Conservation (phyloP, 1,140 invertebrate species). For the Platyscapa corneri region DNA sequence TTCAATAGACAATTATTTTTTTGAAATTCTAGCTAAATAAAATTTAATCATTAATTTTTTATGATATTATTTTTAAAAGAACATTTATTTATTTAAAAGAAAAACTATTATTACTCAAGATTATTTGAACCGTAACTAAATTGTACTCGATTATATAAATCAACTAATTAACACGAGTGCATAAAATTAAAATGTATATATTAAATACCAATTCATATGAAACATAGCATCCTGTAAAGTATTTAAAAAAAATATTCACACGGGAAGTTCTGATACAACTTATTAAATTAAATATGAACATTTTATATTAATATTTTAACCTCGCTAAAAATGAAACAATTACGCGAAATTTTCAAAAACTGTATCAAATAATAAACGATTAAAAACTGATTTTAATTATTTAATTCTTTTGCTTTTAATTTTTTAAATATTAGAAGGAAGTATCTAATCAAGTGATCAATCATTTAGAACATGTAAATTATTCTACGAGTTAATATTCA, state of each 20-base stretch:
- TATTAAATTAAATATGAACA: conserved; percentile 34
- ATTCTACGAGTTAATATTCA: too few species aligned
- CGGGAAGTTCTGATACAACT: neutral
- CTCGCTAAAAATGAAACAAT: conserved; percentile 27
- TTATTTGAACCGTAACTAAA: conserved; percentile 6
- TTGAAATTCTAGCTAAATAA: too few species aligned
- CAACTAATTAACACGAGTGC: conserved; percentile 5
- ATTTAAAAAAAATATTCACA: conserved; percentile 45
- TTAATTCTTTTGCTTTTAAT: too few species aligned
- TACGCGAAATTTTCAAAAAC: conserved; percentile 32
- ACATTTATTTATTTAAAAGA: neutral
- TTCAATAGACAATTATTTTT: too few species aligned
- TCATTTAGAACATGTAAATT: too few species aligned
- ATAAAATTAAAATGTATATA: conserved; percentile 28
- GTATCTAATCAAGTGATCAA: too few species aligned
- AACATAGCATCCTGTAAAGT: conserved; percentile 29
- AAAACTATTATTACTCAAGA: neutral
- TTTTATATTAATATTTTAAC: conserved; percentile 36
- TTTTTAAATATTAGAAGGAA: too few species aligned
- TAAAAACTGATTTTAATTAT: too few species aligned
- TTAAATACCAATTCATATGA: neutral
- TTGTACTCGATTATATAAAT: neutral
- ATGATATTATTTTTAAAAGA: neutral
- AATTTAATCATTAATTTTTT: too few species aligned
- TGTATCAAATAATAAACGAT: conserved; percentile 50